Evolutionary conservation across 2,888 invertebrate species (phyloP).

Genomic region (Podotricha telesiphe): DNA sequence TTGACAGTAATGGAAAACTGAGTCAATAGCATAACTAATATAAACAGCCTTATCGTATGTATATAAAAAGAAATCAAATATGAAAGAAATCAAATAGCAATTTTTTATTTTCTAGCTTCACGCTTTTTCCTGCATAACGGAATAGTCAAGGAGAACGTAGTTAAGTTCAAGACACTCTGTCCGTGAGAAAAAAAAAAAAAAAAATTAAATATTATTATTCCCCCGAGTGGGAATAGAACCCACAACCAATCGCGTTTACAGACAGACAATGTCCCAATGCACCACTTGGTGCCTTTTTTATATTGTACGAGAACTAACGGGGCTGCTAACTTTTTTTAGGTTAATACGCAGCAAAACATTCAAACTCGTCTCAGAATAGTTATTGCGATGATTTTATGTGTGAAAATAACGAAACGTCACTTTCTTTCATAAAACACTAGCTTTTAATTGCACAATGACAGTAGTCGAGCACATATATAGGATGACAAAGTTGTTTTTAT

Average conservation of each 20-base stretch:
- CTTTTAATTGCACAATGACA: constrained; percentile 9
- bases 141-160: no score
- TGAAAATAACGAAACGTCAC: constrained; percentile 16
- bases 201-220: no score
- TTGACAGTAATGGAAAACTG: background rate
- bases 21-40: background rate
- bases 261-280: no score
- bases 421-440: constrained; percentile 31
- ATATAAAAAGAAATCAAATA: background rate
- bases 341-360: background rate
- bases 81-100: no score
- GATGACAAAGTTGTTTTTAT: constrained; percentile 6
- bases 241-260: no score
- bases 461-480: constrained; percentile 1
- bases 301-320: no score
- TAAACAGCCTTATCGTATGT: background rate
- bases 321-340: background rate
- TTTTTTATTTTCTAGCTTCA: no score
- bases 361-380: constrained; percentile 26
- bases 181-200: no score
- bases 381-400: constrained; percentile 25
- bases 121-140: no score
- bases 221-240: no score
- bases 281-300: no score
- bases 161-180: no score